Evolutionary conservation across 1,140 invertebrate genomes (phyloP).

Genomic region (Stegodyphus mimosarum): DNA sequence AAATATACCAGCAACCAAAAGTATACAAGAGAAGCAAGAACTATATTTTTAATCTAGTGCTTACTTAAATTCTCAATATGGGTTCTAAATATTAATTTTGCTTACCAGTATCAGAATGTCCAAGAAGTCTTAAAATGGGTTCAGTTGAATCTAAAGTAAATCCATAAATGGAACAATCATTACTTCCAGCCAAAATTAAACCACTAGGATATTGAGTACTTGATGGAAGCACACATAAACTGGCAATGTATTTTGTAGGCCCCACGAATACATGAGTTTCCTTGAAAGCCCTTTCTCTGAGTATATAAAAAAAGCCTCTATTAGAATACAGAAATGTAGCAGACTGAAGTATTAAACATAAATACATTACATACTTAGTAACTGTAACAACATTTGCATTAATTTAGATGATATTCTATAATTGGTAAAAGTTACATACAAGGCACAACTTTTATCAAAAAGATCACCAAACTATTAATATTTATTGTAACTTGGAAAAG

Average conservation of each 20-base stretch:
- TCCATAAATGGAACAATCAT: constrained; percentile 85
- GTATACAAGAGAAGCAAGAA: no score
- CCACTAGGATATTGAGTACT: constrained; percentile 78
- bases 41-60: no score
- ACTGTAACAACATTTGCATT: not conserved
- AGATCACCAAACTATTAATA: no score
- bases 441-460: not conserved
- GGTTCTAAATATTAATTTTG: not conserved
- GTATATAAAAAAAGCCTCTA: constrained; percentile 63
- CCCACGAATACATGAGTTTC: constrained; percentile 79
- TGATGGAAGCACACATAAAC: constrained; percentile 80
- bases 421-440: not conserved
- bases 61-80: no score
- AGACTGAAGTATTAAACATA: not conserved
- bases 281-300: constrained; percentile 69
- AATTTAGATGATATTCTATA: not conserved
- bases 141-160: constrained; percentile 76
- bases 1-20: no score
- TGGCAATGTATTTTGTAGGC: constrained; percentile 87
- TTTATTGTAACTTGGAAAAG: no score
- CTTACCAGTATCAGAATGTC: constrained; percentile 81
- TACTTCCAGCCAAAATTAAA: constrained; percentile 87
- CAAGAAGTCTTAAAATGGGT: constrained; percentile 75
- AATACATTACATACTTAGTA: not conserved
- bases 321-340: not conserved